Percentiles rank a stretch among this genome's conserved stretches.
Evolutionary conservation across 2,797 vertebrate species (phyloP).

Genomic region (Acipenser ruthenus): DNA sequence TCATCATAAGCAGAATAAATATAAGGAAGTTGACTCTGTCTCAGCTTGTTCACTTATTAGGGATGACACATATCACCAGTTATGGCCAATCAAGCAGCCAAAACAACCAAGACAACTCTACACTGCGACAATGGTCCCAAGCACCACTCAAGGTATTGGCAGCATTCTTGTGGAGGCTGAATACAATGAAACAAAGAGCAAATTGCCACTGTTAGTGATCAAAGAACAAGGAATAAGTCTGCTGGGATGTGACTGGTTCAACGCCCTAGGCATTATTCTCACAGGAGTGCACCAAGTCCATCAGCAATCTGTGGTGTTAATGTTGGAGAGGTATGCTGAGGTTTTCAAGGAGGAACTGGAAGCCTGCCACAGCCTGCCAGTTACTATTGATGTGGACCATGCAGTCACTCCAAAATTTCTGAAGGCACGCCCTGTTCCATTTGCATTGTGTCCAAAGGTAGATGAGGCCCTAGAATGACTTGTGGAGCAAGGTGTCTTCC

Average conservation of each 20-base stretch:
- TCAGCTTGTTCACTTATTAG: neutral
- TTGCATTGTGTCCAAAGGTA: conserved; percentile 4
- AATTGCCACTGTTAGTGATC: neutral
- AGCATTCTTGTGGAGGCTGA: neutral
- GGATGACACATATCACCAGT: neutral
- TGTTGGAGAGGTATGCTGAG: neutral
- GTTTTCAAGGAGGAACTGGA: conserved; percentile 3
- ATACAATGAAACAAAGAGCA: neutral
- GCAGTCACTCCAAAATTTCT: conserved; percentile 11
- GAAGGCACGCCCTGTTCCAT: conserved; percentile 6
- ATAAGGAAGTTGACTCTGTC: neutral
- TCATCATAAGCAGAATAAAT: neutral
- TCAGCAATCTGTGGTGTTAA: neutral
- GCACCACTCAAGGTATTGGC: neutral
- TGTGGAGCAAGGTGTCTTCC: conserved; percentile 7
- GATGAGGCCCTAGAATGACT: conserved; percentile 2
- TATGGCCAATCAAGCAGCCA: neutral
- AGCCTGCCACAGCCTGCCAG: neutral
- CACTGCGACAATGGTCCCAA: conserved; percentile 2
- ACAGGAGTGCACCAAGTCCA: conserved; percentile 2
- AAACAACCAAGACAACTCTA: neutral
- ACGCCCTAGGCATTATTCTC: conserved; percentile 5
- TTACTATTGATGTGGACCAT: conserved; percentile 7
- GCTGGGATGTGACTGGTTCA: conserved; percentile 10
- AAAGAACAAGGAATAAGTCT: conserved; percentile 1